These are phyloP conservation scores for Steinernema carpocapsae DNA, from an alignment of 2,888 invertebrate genomes.

Conservation along the genomic window DNA sequence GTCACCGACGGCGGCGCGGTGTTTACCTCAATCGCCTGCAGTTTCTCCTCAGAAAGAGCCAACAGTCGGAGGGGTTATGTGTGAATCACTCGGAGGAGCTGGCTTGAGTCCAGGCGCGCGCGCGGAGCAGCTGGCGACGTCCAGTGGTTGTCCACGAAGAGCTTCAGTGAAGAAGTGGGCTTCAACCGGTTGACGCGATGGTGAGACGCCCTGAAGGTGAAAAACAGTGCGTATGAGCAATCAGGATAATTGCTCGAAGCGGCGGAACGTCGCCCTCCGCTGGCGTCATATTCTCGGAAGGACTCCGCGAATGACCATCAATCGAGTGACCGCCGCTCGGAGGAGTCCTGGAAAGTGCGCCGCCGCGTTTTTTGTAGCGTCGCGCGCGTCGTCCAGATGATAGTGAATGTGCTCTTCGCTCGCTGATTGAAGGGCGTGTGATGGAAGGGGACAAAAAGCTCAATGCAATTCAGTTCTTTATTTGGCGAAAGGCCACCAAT, in stretches of 20 bases:
- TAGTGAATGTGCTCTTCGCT: not conserved
- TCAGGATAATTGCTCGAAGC: slow-evolving; percentile 34
- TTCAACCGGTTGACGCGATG: slow-evolving; percentile 28
- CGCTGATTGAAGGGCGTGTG: not conserved
- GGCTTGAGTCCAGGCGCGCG: not conserved
- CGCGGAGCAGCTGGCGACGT: not conserved
- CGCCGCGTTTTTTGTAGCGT: not conserved
- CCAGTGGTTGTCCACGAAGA: slow-evolving; percentile 23
- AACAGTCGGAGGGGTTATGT: too few species aligned
- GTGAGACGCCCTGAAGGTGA: slow-evolving; percentile 32
- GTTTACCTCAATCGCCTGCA: too few species aligned
- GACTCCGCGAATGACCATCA: too few species aligned
- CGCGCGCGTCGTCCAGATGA: not conserved
- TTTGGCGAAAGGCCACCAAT: slow-evolving; percentile 32
- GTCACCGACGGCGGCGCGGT: too few species aligned
- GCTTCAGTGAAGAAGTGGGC: slow-evolving; percentile 16
- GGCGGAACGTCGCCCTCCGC: slow-evolving; percentile 25
- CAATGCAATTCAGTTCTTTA: slow-evolving; percentile 19
- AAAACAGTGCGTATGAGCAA: slow-evolving; percentile 30
- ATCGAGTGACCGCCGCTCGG: too few species aligned
- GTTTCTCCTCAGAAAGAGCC: too few species aligned
- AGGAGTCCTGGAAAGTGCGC: not conserved
- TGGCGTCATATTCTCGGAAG: slow-evolving; percentile 6
- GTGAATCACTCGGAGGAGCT: too few species aligned
- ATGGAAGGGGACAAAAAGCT: not conserved